Conservation (phyloP, 2,113 vertebrate genomes). For the Chloroceryle aenea region DNA sequence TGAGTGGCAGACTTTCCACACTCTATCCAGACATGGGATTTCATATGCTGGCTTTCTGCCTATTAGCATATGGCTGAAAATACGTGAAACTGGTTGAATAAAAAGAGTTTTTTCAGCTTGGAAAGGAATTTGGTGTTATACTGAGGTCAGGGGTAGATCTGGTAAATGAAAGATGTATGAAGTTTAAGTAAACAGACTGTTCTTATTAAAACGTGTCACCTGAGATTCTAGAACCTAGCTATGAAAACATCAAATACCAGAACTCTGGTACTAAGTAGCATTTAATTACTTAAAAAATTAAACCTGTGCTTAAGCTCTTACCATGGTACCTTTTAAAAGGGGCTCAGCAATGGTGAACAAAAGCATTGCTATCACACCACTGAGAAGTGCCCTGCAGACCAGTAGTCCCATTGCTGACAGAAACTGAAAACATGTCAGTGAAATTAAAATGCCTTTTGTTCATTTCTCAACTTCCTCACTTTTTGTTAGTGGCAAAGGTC, state of each 20-base stretch:
- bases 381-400: background rate
- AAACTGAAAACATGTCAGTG: background rate
- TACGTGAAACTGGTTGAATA: background rate
- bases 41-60: background rate
- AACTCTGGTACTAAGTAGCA: background rate
- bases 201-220: background rate
- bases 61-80: conserved; percentile 21
- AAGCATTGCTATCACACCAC: background rate
- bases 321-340: background rate
- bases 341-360: background rate
- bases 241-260: background rate
- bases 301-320: background rate
- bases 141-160: background rate
- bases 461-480: background rate
- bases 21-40: conserved; percentile 2
- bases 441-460: background rate
- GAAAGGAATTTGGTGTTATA: background rate
- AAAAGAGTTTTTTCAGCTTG: background rate
- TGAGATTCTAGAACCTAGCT: background rate
- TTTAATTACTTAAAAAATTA: background rate
- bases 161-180: background rate
- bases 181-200: background rate
- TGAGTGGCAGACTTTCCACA: conserved; percentile 41
- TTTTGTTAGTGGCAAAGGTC: background rate
- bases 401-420: background rate